Conservation (phyloP, 2,113 vertebrate species). For the Eulacestoma nigropectus region DNA sequence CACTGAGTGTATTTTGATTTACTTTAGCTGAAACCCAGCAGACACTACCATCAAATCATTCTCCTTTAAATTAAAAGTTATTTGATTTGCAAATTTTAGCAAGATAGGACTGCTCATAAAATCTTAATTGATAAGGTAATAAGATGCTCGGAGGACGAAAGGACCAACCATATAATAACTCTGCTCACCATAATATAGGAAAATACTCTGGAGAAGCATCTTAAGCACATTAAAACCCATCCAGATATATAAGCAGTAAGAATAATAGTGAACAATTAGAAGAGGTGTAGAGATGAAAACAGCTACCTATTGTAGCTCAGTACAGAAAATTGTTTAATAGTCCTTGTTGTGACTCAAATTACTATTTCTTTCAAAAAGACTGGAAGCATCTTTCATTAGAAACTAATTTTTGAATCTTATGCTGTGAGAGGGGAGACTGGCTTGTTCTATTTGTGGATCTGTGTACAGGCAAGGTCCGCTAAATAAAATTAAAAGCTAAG, state of each 20-base stretch:
- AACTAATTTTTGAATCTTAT: not conserved
- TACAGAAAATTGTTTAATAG: not conserved
- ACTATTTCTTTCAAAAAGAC: not conserved
- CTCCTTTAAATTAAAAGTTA: not conserved
- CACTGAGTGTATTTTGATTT: conserved; percentile 4
- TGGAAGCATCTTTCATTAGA: not conserved
- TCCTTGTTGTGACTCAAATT: not conserved
- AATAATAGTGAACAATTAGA: not conserved
- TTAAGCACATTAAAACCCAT: not conserved
- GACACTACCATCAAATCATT: not conserved
- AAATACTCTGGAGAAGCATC: not conserved
- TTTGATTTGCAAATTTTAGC: conserved; percentile 22
- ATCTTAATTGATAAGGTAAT: not conserved
- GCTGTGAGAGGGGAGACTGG: not conserved
- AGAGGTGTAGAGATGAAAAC: not conserved
- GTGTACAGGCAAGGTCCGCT: not conserved
- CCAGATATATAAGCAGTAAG: not conserved
- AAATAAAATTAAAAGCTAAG: not conserved
- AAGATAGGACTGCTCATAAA: not conserved
- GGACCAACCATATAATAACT: not conserved
- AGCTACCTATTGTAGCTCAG: not conserved
- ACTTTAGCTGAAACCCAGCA: not conserved
- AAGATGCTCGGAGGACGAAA: not conserved
- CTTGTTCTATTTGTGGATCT: not conserved
- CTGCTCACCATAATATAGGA: not conserved